Base-by-base conservation (phyloP, 1,140 invertebrate species). In the Diorhabda elongata region DNA sequence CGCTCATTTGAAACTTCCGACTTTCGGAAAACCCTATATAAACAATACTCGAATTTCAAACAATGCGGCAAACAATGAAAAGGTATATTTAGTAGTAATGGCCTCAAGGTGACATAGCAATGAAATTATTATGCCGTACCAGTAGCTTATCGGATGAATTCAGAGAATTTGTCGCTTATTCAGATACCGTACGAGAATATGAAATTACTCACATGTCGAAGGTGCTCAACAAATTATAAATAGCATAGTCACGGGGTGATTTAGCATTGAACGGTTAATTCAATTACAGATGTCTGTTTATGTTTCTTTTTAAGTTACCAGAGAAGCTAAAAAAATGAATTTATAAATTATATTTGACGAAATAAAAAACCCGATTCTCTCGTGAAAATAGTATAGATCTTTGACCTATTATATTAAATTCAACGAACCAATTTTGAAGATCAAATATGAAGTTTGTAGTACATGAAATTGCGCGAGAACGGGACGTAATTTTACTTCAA, bases 91-190 rank as follows among this genome's bases (percentile, higher is more conserved):
- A 26, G 42, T 11, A 11, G 58, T 42, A 60, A 60, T 8, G 58
- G 26, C 8, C 26, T 42, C 42, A 42, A 42, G 9, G 26, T 60
- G 26, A 42, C 26, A 60, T 7, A 42, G 42, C 58, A 26, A 60
- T 42, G 58, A 60, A 60, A 60, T 58, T 58, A 58, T 26, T 58
- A 58, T 58, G n/a, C 57, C 26, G 58, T 42, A 60, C 9, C 58
- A 60, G 26, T 26, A 26, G 26, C 26, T 11, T 60, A 26, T 60
- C n/a, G 26, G 42, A 60, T 60, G 6, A 42, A 41, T 60, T 60
- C 58, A 6, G 9, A 60, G 58, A 60, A 60, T 26, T 60, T 0
- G 9, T 60, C 58, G 26, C 58, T 42, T 60, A 60, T 42, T 60
- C 58, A 42, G 41, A 41, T 42, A 11, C 58, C 26, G 8, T 42